These are phyloP conservation scores for Halictus quadricinctus DNA, from an alignment of 2,888 invertebrate genomes.

Conservation along the genomic window DNA sequence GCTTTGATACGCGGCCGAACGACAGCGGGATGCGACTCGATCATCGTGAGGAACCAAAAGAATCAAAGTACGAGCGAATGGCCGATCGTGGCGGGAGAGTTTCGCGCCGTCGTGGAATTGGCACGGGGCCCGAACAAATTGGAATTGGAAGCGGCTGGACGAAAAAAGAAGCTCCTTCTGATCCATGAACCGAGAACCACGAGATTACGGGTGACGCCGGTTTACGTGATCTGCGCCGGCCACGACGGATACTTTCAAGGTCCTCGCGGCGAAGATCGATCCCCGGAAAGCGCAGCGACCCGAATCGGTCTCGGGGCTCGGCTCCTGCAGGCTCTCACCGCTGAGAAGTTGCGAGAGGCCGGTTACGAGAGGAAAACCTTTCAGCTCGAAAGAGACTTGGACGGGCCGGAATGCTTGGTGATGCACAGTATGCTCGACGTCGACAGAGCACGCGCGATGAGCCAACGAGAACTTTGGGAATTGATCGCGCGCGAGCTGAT, in stretches of 20 bases:
- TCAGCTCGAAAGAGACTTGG: slow-evolving; percentile 87
- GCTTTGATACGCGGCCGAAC: slow-evolving; percentile 85
- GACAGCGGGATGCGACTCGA: slow-evolving; percentile 77
- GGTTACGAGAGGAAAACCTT: slow-evolving; percentile 92
- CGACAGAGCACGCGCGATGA: slow-evolving; percentile 88
- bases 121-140: slow-evolving; percentile 86
- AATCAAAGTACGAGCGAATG: slow-evolving; percentile 83
- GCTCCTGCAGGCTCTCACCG: slow-evolving; percentile 92
- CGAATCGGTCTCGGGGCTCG: slow-evolving; percentile 90
- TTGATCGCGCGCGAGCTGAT: slow-evolving; percentile 93
- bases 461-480: slow-evolving; percentile 92
- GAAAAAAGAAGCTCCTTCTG: slow-evolving; percentile 83
- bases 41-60: slow-evolving; percentile 81
- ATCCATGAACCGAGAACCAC: slow-evolving; percentile 85
- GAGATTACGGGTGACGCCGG: slow-evolving; percentile 88
- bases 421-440: slow-evolving; percentile 89
- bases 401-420: slow-evolving; percentile 87
- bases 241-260: slow-evolving; percentile 89
- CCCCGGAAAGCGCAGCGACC: slow-evolving; percentile 88
- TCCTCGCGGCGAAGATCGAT: slow-evolving; percentile 86
- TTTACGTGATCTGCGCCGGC: slow-evolving; percentile 92
- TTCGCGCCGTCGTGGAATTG: slow-evolving; percentile 88
- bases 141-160: slow-evolving; percentile 84
- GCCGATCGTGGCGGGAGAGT: slow-evolving; percentile 87
- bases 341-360: slow-evolving; percentile 92